Percentiles rank a stretch among this genome's conserved stretches.
Evolutionary conservation across 2,797 vertebrate species (phyloP).

Genomic region (Liasis olivaceus): DNA sequence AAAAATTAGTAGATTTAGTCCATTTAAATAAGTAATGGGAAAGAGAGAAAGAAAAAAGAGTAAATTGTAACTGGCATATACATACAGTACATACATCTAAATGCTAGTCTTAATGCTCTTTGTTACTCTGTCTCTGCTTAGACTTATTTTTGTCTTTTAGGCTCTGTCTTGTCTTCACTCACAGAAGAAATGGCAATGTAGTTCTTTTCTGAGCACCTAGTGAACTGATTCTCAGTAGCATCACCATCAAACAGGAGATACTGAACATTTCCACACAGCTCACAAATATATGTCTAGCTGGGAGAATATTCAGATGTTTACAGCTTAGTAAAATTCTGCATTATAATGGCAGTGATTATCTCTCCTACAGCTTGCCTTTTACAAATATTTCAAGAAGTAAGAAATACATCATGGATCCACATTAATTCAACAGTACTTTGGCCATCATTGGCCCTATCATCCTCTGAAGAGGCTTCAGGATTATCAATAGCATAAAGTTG

Average conservation of each 20-base stretch:
- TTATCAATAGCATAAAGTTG: background rate
- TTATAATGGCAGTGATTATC: background rate
- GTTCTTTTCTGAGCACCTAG: background rate
- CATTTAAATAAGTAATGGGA: background rate
- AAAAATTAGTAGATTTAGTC: background rate
- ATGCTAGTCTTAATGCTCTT: background rate
- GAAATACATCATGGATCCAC: background rate
- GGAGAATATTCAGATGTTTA: conserved; percentile 15
- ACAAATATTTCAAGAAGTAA: background rate
- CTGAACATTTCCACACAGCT: background rate
- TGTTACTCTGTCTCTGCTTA: conserved; percentile 9
- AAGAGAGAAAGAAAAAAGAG: background rate
- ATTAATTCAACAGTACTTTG: background rate
- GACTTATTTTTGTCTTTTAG: background rate
- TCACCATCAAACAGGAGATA: background rate
- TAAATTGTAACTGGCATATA: background rate
- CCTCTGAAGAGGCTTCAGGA: background rate
- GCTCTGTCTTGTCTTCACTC: background rate
- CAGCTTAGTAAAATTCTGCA: background rate
- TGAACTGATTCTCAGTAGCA: conserved; percentile 17
- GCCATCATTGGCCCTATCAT: background rate
- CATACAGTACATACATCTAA: fast-evolving
- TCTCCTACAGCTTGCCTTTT: background rate
- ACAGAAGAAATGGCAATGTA: background rate
- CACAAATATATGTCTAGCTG: background rate